Evolutionary conservation across 2,888 invertebrate species (phyloP), one percentile per base, ranked within the genome.

Genomic region (Trissonchulus latispiculum): DNA sequence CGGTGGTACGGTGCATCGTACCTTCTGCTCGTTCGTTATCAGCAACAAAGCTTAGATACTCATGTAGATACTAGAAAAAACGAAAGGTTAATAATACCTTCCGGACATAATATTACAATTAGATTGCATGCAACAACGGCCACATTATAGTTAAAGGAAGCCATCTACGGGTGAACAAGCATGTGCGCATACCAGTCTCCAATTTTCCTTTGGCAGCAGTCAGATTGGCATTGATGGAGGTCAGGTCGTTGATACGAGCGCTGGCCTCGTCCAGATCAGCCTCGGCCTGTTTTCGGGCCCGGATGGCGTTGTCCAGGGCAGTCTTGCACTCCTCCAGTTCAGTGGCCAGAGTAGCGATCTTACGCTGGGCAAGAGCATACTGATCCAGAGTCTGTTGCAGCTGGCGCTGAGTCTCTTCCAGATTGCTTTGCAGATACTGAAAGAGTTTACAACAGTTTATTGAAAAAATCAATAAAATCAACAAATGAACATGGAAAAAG

Each of bases 351-450:
- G 92, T 83, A 90, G 87, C 92, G 82, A 92, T 88, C 84, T 92
- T 91, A 84, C 94, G 91, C 85, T 92, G 92, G 80, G 92, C 90
- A 78, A 93, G 90, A 83, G 90, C 91, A 81, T 91, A 89, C 86
- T 93, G 93, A 86, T 95, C 94, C 80, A 94, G 88, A 77, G 94
- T 93, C 81, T 92, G 91, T 85, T 92, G 92, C 85, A 95, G 87
- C 86, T 94, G 94, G 83, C 93, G 90, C 86, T 93, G 93, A 78
- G 93, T 88, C 85, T 95, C 94, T 82, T 95, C 94, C 86, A 94
- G 94, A 86, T 93, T 93, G 80, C 91, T 90, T 87, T 92, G 92
- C 84, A 95, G 87, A 88, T 94, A 94, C 90, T 82, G 69, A 70
- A 66, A 66, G 15, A 31, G 23, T 59, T n/a, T n/a, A n/a, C n/a